phyloP scores from a whole-genome alignment of 2,888 invertebrate genomes.

The Norana najaformis region DNA sequence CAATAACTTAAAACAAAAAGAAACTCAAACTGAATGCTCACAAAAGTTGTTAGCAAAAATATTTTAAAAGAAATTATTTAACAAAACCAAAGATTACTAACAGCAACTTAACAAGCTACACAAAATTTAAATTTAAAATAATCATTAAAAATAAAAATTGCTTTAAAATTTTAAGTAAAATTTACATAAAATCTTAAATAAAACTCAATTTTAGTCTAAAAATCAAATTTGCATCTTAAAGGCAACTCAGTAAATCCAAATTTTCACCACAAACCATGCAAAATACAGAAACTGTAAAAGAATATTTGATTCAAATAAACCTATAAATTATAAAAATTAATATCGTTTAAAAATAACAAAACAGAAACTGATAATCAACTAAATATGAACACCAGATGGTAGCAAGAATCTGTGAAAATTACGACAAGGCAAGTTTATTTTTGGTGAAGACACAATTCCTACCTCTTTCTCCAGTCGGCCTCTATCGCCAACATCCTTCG shows the following conservation, averaged over 20 bases:
- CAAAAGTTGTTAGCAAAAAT: background rate
- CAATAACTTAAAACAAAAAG: background rate
- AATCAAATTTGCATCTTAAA: background rate
- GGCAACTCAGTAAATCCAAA: background rate
- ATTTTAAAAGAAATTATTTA: background rate
- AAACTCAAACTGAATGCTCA: background rate
- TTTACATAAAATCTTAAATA: background rate
- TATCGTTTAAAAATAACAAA: background rate
- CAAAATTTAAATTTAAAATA: conserved; percentile 13
- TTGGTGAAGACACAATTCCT: background rate
- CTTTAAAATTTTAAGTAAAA: background rate
- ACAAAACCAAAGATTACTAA: background rate
- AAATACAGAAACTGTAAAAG: background rate
- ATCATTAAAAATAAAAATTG: background rate
- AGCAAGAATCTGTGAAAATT: background rate
- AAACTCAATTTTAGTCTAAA: background rate
- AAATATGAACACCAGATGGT: background rate
- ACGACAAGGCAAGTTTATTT: background rate
- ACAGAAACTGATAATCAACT: background rate
- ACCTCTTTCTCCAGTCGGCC: conserved; percentile 26
- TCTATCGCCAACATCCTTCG: conserved; percentile 14
- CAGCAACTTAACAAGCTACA: background rate
- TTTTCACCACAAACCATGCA: background rate
- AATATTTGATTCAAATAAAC: background rate
- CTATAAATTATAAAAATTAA: background rate